Conservation (phyloP, 1,140 invertebrate genomes). For the Himalopsyche phryganea region DNA sequence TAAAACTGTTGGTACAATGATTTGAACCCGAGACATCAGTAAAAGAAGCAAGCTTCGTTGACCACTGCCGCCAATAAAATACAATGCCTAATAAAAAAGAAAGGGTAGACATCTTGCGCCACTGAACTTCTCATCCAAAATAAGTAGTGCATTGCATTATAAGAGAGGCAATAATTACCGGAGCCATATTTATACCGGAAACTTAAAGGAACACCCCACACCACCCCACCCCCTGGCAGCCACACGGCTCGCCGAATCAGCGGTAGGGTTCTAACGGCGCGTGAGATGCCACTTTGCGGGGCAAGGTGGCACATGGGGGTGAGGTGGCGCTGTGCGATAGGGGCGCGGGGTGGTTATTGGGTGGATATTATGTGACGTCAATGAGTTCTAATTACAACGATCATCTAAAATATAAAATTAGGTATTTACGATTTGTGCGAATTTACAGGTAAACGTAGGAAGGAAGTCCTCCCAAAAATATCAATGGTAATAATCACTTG, state of each 20-base stretch:
- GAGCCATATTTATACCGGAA: conserved; percentile 36
- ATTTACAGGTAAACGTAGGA: too few species aligned
- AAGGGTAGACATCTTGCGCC: conserved; percentile 8
- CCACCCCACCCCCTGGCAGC: neutral
- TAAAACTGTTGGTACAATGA: too few species aligned
- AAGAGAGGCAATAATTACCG: conserved; percentile 36
- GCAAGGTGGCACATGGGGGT: neutral
- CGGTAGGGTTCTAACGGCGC: neutral
- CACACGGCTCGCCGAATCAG: neutral
- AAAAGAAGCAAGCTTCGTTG: too few species aligned
- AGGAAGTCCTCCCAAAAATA: too few species aligned
- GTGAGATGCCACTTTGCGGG: neutral
- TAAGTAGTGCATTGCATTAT: conserved; percentile 34
- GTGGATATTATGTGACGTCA: conserved; percentile 9
- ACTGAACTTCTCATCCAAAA: conserved; percentile 14
- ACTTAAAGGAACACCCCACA: conserved; percentile 31
- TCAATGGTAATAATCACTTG: too few species aligned
- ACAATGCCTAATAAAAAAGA: too few species aligned
- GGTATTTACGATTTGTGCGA: too few species aligned
- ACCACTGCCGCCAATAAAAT: too few species aligned
- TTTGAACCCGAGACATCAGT: too few species aligned
- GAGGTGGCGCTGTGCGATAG: neutral
- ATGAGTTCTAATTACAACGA: too few species aligned
- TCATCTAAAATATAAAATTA: too few species aligned
- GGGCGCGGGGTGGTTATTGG: neutral